Evolutionary conservation across 2,797 vertebrate genomes (phyloP).

Genomic region (Peromyscus nudipes): DNA sequence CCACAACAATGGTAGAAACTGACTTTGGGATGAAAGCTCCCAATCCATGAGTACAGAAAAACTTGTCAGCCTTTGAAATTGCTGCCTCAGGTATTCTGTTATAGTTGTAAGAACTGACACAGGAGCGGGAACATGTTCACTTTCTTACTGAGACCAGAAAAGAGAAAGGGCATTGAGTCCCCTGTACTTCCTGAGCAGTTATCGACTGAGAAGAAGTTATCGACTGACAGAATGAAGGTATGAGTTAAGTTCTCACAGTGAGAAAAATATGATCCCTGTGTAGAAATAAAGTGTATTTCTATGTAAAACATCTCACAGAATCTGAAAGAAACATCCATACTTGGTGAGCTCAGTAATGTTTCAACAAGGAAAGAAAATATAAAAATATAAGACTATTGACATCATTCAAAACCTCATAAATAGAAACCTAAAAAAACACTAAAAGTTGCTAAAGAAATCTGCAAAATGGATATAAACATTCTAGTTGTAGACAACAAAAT

Average conservation of each 20-base stretch:
- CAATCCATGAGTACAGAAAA: not conserved
- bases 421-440: not conserved
- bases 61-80: not conserved
- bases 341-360: not conserved
- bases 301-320: not conserved
- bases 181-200: not conserved
- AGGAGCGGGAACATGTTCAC: not conserved
- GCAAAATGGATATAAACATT: not conserved
- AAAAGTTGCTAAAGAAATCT: not conserved
- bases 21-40: not conserved
- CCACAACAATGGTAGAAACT: no score
- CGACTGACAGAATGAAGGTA: not conserved
- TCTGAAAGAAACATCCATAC: not conserved
- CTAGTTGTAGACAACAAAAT: rapidly evolving
- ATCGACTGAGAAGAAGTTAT: not conserved
- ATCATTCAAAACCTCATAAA: not conserved
- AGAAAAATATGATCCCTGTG: not conserved
- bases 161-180: not conserved
- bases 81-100: not conserved
- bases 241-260: not conserved
- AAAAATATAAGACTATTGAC: not conserved
- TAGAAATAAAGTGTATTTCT: not conserved
- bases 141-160: not conserved
- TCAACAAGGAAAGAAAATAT: not conserved
- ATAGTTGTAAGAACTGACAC: not conserved